A percentile compares a stretch with the other conserved stretches of the same genome.
phyloP scores from a whole-genome alignment of 2,113 vertebrate species.

The Lepus americanus region DNA sequence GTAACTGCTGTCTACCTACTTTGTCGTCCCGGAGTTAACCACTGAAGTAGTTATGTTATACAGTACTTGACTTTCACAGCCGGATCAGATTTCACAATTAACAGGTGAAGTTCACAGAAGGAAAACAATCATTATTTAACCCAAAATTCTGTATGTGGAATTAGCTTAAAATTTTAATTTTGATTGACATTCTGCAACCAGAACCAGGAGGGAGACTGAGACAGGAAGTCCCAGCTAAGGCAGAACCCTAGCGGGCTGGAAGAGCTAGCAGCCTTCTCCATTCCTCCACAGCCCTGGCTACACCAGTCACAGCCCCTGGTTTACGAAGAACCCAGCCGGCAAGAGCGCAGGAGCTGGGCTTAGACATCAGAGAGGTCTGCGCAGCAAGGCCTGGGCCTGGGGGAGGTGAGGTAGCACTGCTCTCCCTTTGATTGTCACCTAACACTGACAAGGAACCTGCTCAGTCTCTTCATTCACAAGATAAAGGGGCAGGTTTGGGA shows the following conservation, averaged over 20 bases:
- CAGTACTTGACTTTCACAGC: background rate
- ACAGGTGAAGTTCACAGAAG: background rate
- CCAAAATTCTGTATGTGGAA: background rate
- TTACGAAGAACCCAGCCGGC: too few species aligned
- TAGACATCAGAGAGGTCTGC: background rate
- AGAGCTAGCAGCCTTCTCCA: background rate
- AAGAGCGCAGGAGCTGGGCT: background rate
- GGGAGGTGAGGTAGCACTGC: rapidly evolving
- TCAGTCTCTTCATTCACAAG: background rate
- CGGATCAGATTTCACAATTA: background rate
- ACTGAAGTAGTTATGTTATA: background rate
- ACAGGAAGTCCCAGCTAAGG: background rate
- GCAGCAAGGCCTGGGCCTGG: background rate
- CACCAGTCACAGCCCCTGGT: rapidly evolving
- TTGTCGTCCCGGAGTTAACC: background rate
- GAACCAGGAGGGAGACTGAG: background rate
- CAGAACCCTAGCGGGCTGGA: background rate
- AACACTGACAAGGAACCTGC: too few species aligned
- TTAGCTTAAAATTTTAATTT: background rate
- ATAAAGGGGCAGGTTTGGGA: rapidly evolving
- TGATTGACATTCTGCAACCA: slow-evolving; percentile 30
- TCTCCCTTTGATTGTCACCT: rapidly evolving
- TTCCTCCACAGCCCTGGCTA: background rate
- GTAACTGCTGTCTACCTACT: background rate
- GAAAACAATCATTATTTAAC: slow-evolving; percentile 42